phyloP scores from a whole-genome alignment of 2,888 invertebrate genomes.

The Halocaridina rubra region DNA sequence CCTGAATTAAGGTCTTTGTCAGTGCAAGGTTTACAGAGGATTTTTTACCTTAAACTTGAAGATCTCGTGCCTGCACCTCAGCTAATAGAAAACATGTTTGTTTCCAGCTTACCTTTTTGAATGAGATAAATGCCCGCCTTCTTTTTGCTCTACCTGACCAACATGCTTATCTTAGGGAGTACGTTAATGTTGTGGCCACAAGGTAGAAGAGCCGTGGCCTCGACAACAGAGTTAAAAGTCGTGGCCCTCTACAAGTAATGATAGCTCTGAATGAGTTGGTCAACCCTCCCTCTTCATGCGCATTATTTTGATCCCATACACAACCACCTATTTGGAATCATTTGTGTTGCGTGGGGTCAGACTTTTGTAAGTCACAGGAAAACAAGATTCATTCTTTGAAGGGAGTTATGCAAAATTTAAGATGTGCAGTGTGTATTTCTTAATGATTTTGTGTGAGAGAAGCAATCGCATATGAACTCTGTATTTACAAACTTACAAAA shows the following conservation, averaged over 20 bases:
- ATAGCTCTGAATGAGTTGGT: background rate
- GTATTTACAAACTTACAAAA: constrained; percentile 34
- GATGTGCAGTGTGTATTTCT: constrained; percentile 24
- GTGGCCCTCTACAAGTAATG: constrained; percentile 7
- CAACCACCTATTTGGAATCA: background rate
- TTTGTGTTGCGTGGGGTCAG: background rate
- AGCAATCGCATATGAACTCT: constrained; percentile 26
- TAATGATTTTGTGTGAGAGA: constrained; percentile 6
- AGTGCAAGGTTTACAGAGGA: constrained; percentile 92
- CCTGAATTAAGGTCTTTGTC: constrained; percentile 92
- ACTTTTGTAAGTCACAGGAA: constrained; percentile 1
- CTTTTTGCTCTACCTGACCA: background rate
- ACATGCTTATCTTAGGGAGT: background rate
- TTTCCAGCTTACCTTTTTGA: constrained; percentile 92
- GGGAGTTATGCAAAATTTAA: background rate
- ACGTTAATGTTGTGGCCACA: background rate
- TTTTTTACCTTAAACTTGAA: constrained; percentile 80
- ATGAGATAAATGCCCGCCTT: background rate
- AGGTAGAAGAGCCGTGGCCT: constrained; percentile 6
- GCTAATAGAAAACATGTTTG: constrained; percentile 96
- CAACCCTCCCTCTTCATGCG: background rate
- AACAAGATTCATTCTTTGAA: background rate
- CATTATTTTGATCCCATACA: background rate
- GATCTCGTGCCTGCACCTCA: constrained; percentile 68
- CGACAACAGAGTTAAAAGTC: background rate